phyloP scores from a whole-genome alignment of 1,140 invertebrate species.

The Halesus radiatus region DNA sequence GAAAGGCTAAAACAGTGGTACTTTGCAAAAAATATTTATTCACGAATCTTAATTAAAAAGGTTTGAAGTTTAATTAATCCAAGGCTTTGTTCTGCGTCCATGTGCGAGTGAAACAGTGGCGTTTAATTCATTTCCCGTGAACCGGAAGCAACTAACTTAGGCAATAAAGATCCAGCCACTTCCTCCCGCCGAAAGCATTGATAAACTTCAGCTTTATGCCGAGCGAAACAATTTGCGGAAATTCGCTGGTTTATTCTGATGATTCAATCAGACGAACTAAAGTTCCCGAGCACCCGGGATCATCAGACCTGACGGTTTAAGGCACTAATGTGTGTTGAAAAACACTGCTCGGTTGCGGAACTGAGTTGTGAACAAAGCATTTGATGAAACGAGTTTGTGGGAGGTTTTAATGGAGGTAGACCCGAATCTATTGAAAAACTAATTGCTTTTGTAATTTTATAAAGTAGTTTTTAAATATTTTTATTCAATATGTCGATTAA shows the following conservation, averaged over 20 bases:
- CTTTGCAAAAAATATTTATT: slow-evolving; percentile 4
- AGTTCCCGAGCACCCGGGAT: neutral
- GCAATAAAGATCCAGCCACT: slow-evolving; percentile 26
- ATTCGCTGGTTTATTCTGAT: slow-evolving; percentile 3
- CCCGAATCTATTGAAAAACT: too few species aligned
- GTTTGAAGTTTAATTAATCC: slow-evolving; percentile 13
- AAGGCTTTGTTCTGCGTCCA: neutral
- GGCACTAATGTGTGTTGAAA: slow-evolving; percentile 1
- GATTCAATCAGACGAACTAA: slow-evolving; percentile 25
- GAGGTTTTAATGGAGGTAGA: too few species aligned
- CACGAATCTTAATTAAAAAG: slow-evolving; percentile 10
- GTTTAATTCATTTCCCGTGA: neutral
- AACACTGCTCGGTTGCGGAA: neutral
- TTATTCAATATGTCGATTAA: too few species aligned
- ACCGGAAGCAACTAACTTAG: slow-evolving; percentile 19
- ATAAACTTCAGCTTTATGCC: neutral
- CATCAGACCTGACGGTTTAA: neutral
- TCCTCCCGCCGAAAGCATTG: slow-evolving; percentile 8
- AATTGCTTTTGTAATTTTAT: too few species aligned
- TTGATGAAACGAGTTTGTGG: too few species aligned
- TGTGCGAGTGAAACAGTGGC: neutral
- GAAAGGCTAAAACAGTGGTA: too few species aligned
- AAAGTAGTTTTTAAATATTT: too few species aligned
- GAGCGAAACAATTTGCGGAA: slow-evolving; percentile 14
- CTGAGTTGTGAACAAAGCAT: neutral